phyloP scores from a whole-genome alignment of 2,113 vertebrate genomes.

The Coregonus clupeaformis region DNA sequence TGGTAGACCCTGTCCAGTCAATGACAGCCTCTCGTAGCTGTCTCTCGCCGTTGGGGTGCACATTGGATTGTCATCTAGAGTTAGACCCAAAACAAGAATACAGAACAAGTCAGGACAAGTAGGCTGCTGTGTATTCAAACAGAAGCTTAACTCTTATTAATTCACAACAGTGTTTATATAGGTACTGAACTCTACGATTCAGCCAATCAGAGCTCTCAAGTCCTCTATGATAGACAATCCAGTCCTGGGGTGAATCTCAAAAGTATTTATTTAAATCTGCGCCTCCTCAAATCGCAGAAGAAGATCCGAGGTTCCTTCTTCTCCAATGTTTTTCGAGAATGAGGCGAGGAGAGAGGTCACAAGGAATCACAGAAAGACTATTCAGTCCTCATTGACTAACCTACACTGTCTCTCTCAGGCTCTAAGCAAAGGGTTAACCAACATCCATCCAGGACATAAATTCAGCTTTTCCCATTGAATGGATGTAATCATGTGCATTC shows the following conservation, averaged over 20 bases:
- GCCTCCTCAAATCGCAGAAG: too few species aligned
- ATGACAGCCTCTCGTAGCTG: conserved; percentile 95
- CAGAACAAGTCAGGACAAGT: too few species aligned
- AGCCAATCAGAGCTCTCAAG: conserved; percentile 28
- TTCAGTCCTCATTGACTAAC: conserved; percentile 78
- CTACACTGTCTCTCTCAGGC: conserved; percentile 75
- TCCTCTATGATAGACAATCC: conserved; percentile 66
- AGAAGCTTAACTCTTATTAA: conserved; percentile 63
- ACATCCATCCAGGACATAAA: conserved; percentile 86
- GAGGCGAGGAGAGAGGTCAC: too few species aligned
- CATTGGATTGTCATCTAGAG: conserved; percentile 91
- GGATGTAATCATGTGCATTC: conserved; percentile 83
- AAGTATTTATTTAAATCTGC: too few species aligned
- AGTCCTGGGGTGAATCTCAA: conserved; percentile 17
- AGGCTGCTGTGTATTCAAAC: too few species aligned
- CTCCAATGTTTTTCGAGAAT: too few species aligned
- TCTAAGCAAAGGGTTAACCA: conserved; percentile 85
- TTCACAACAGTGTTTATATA: conserved; percentile 16
- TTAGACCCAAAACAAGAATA: neutral
- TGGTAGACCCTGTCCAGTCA: conserved; percentile 91
- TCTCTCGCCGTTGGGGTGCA: conserved; percentile 97
- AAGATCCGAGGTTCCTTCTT: too few species aligned
- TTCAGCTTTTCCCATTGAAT: conserved; percentile 88
- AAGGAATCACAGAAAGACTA: too few species aligned
- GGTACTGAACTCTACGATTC: conserved; percentile 37